Base-by-base conservation (phyloP, 2,797 vertebrate genomes). In the Thalassophryne amazonica region DNA sequence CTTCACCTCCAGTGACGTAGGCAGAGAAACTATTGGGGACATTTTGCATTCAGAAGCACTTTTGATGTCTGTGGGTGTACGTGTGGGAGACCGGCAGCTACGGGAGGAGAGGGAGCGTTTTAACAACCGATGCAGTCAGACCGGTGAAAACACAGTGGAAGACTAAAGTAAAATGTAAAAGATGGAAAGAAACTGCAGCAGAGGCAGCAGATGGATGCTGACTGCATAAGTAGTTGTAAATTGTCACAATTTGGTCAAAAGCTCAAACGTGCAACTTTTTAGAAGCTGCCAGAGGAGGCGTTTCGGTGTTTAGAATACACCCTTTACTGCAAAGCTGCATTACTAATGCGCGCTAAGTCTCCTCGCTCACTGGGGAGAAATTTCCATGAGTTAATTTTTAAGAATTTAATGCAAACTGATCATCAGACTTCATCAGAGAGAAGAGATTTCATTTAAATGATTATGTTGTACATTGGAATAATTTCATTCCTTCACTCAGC, bases 401-500 rank as follows among this genome's bases (percentile, higher is more conserved):
- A n/a, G n/a, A n/a, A n/a, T n/a, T n/a, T n/a, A n/a, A n/a, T n/a
- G n/a, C n/a, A n/a, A n/a, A n/a, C n/a, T n/a, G n/a, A n/a, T n/a
- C n/a, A n/a, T n/a, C n/a, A n/a, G n/a, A n/a, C n/a, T n/a, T n/a
- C n/a, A n/a, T n/a, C n/a, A n/a, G n/a, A n/a, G n/a, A n/a, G n/a
- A n/a, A n/a, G n/a, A n/a, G n/a, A n/a, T n/a, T n/a, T n/a, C n/a
- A n/a, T n/a, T n/a, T n/a, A n/a, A n/a, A n/a, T n/a, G n/a, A n/a
- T n/a, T n/a, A n/a, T n/a, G n/a, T n/a, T n/a, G 4, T 4, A 7
- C 4, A 22, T 22, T 22, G 6, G 6, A 22, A 4, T 4, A 21
- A 22, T 22, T 22, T 22, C 7, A 81, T 67, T 83, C 85, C 73
- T 73, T 78, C 86, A 63, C 64, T 85, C 78, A 78, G 73, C 90